These are phyloP conservation scores for Drosophila lini DNA, from an alignment of 1,140 invertebrate genomes.

Conservation along the genomic window DNA sequence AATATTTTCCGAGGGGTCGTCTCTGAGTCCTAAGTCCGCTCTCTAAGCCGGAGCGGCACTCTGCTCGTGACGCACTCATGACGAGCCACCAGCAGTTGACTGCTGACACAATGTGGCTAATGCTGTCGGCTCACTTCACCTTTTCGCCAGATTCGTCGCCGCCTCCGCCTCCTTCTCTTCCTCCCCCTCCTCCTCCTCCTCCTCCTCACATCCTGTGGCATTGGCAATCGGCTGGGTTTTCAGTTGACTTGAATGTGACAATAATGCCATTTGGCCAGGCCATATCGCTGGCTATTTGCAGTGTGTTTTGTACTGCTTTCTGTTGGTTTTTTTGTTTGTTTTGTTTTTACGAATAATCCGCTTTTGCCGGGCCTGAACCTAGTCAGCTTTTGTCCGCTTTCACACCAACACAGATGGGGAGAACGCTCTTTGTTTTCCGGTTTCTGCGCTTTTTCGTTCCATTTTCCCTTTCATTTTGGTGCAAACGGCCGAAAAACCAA, in stretches of 20 bases:
- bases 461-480: slow-evolving; percentile 36
- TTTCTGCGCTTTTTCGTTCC: slow-evolving; percentile 26
- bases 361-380: slow-evolving; percentile 44
- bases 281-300: slow-evolving; percentile 37
- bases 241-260: slow-evolving; percentile 64
- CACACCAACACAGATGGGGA: slow-evolving; percentile 22
- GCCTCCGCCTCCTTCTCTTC: not conserved
- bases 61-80: slow-evolving; percentile 3
- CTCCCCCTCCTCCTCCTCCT: not conserved
- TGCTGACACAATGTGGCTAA: slow-evolving; percentile 23
- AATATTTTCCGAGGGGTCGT: not conserved
- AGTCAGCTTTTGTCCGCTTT: slow-evolving; percentile 54
- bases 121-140: slow-evolving; percentile 17
- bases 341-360: slow-evolving; percentile 53
- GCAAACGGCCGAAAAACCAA: slow-evolving; percentile 49
- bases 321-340: slow-evolving; percentile 16
- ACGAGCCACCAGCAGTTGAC: slow-evolving; percentile 1
- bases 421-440: slow-evolving; percentile 37
- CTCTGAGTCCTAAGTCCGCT: not conserved
- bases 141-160: not conserved
- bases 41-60: not conserved
- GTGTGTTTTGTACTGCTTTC: slow-evolving; percentile 11
- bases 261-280: slow-evolving; percentile 43
- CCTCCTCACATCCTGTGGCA: slow-evolving; percentile 43
- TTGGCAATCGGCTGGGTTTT: slow-evolving; percentile 52